Conservation (phyloP, 2,797 vertebrate genomes). For the Pangasius mekongensis region DNA sequence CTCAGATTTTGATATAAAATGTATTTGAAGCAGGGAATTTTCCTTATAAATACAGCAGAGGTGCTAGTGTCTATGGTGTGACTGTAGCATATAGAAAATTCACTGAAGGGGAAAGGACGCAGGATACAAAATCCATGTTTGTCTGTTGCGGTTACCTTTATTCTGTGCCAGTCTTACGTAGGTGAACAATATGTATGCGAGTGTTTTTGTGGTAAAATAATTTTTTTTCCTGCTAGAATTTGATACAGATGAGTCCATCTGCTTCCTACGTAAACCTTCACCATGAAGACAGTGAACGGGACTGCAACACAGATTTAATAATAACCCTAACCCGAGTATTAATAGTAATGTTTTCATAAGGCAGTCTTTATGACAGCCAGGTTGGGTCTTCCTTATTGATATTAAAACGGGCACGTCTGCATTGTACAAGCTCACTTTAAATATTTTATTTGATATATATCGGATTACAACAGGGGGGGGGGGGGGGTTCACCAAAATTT, state of each 20-base stretch:
- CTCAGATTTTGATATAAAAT: too few relatives aligned
- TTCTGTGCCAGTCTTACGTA: too few relatives aligned
- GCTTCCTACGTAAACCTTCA: not conserved
- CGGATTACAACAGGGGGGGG: not conserved
- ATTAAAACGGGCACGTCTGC: not conserved
- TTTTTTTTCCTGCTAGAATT: too few relatives aligned
- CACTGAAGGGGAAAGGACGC: too few relatives aligned
- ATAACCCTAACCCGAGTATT: not conserved
- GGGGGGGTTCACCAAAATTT: conserved; percentile 97
- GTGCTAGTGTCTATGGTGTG: not conserved
- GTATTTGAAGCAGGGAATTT: not conserved
- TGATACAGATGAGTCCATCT: too few relatives aligned
- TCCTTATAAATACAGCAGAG: not conserved
- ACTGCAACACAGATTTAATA: not conserved
- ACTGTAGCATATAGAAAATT: not conserved
- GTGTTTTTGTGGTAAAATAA: too few relatives aligned
- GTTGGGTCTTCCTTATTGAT: not conserved
- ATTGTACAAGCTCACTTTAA: not conserved
- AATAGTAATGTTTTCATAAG: not conserved
- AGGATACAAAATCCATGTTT: too few relatives aligned
- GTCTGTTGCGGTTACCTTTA: too few relatives aligned
- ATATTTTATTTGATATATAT: not conserved
- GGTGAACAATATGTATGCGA: too few relatives aligned
- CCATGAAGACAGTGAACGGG: not conserved
- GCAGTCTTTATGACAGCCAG: not conserved